Evolutionary conservation across 2,797 vertebrate species (phyloP), one percentile per base, ranked within the genome.

Genomic region (Sphenodon punctatus): DNA sequence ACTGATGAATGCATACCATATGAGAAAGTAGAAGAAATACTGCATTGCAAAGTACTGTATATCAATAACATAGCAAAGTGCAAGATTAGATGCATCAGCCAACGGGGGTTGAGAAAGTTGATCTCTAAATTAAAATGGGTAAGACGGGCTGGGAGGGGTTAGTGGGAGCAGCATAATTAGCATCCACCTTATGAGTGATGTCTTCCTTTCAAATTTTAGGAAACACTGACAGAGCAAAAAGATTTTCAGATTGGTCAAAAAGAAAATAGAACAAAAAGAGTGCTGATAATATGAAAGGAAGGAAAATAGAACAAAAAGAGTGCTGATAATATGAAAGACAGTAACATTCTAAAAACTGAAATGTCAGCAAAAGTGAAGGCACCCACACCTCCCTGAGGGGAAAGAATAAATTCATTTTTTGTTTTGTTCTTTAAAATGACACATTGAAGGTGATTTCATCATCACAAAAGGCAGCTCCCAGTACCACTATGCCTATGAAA

Each of bases 361-460:
- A 85, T 86, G 25, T 34, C 55, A 77, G 88, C 65, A 49, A n/a
- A n/a, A n/a, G 67, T 74, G 58, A 79, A 86, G 59, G 41, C 41
- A 17, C 46, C 16, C n/a, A 51, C n/a, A 51, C 51, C 51, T 49
- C 12, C 30, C 36, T 53, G 56, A 45, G 20, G 15, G 79, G 38
- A 66, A 56, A 60, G 1, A n/a, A 9, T 55, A n/a, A 23, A 16
- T 3, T 61, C 25, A 7, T 42, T 84, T 61, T 82, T n/a, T n/a
- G n/a, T n/a, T n/a, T n/a, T n/a, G n/a, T n/a, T n/a, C n/a, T n/a
- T n/a, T n/a, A n/a, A n/a, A n/a, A n/a, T n/a, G n/a, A n/a, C n/a
- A n/a, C n/a, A n/a, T n/a, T n/a, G n/a, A n/a, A n/a, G n/a, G n/a
- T n/a, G n/a, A n/a, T n/a, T n/a, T n/a, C n/a, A n/a, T n/a, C n/a